Evolutionary conservation across 2,113 vertebrate species (phyloP), one percentile per base, ranked within the genome.

Genomic region (Plectropomus leopardus): DNA sequence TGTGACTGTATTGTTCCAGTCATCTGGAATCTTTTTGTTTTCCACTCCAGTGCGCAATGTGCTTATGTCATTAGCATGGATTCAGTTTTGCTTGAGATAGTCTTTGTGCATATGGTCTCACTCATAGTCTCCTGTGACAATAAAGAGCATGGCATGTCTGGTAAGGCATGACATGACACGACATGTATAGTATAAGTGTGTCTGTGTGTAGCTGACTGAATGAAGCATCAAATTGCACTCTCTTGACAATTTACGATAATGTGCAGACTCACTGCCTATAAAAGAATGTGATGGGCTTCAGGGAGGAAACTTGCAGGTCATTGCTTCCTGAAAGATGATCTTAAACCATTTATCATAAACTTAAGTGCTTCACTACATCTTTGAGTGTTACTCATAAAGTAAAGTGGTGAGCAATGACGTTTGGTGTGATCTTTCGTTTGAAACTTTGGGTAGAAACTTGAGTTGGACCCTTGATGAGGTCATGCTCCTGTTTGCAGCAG

Each of bases 221-320:
- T 64, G 60, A 77, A 30, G 65, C 76, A 68, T 79, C 51, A 72
- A 24, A 76, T 36, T 76, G 66, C 60, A 4, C 76, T 67, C 53
- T 47, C 54, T 47, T 19, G 42, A 26, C 73, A 78, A 92, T 82
- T 87, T 84, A 85, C 47, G 78, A 72, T 88, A 79, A 88, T 86
- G 78, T 67, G 58, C 45, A 24, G 17, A 34, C 55, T 69, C 51
- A 19, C 72, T 65, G 61, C 50, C 64, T 75, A 80, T 84, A 76
- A 80, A 84, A 65, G 24, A 47, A 11, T 42, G 72, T 48, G 80
- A 89, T 67, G 78, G 59, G 74, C 57, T 67, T 80, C 86, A 76
- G 58, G 73, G 58, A 78, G 67, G 65, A 84, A 84, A 80, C 85
- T 67, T 79, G 45, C 53, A 86, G 80, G 69, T 87, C 78, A 76